A percentile compares a stretch with the other conserved stretches of the same genome.
phyloP scores from a whole-genome alignment of 1,140 invertebrate species.

The Platorchestia sp. region DNA sequence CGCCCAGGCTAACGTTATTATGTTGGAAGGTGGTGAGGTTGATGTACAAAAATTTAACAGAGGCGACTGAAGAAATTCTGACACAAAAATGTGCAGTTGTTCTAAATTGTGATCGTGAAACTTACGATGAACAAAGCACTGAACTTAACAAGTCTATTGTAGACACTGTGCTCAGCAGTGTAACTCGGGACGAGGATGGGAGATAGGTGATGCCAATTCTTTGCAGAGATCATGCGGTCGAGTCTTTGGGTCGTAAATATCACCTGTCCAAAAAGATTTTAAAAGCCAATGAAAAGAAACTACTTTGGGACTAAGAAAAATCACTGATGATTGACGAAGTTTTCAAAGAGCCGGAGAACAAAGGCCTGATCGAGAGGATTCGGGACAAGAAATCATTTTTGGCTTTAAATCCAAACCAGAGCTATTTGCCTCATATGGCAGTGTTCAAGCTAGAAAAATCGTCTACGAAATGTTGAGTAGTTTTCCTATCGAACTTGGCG shows the following conservation, averaged over 20 bases:
- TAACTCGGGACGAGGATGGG: not conserved
- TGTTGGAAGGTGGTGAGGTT: not conserved
- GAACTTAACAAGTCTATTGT: not conserved
- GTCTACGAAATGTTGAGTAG: constrained; percentile 42
- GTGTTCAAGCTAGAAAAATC: not conserved
- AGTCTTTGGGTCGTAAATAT: not conserved
- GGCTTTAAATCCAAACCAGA: not conserved
- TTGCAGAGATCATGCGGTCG: not conserved
- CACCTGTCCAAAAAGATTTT: constrained; percentile 9
- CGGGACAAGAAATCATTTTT: not conserved
- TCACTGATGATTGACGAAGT: not conserved
- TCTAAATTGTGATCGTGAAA: not conserved
- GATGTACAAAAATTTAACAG: not conserved
- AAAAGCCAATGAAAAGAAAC: not conserved
- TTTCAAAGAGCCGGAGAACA: not conserved
- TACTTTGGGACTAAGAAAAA: not conserved
- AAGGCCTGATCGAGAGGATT: not conserved
- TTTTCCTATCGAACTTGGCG: constrained; percentile 29
- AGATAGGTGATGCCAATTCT: not conserved
- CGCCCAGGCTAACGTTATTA: no score
- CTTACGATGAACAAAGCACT: not conserved
- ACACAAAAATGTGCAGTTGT: not conserved
- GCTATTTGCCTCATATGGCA: not conserved
- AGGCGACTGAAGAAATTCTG: not conserved
- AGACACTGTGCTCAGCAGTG: not conserved